These are phyloP conservation scores for Gymnocephalus cernua DNA, from an alignment of 2,113 vertebrate species.

Conservation along the genomic window DNA sequence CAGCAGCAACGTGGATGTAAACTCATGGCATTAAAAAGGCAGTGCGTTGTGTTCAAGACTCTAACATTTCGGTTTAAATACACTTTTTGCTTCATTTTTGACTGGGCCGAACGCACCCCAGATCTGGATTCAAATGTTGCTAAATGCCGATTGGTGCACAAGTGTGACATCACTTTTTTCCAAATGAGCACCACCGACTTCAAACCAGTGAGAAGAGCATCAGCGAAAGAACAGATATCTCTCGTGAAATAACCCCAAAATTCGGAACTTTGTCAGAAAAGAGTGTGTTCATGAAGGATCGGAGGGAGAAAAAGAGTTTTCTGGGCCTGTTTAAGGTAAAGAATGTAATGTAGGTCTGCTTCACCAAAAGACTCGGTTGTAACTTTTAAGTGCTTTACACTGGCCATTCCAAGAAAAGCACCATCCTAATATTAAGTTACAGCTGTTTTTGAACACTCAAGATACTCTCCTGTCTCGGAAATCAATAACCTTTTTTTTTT, in stretches of 20 bases:
- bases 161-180: not conserved
- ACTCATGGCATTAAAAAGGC: no score
- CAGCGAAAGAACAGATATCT: no score
- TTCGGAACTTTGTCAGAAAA: not conserved
- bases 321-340: not conserved
- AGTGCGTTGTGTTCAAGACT: no score
- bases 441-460: not conserved
- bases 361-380: not conserved
- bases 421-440: not conserved
- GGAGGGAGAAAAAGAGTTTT: not conserved
- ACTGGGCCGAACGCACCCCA: not conserved
- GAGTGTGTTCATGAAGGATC: not conserved
- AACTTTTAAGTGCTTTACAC: not conserved
- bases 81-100: no score
- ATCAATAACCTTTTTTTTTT: no score
- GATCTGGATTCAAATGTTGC: slow-evolving; percentile 17
- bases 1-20: no score
- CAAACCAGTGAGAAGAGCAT: not conserved
- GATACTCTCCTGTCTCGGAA: not conserved
- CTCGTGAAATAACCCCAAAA: not conserved
- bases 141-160: not conserved
- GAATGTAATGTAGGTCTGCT: not conserved
- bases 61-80: no score
- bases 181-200: not conserved
- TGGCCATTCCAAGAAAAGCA: not conserved